Percentiles rank a stretch among this genome's conserved stretches.
phyloP scores from a whole-genome alignment of 2,888 invertebrate genomes.

The Smittia aterrima region DNA sequence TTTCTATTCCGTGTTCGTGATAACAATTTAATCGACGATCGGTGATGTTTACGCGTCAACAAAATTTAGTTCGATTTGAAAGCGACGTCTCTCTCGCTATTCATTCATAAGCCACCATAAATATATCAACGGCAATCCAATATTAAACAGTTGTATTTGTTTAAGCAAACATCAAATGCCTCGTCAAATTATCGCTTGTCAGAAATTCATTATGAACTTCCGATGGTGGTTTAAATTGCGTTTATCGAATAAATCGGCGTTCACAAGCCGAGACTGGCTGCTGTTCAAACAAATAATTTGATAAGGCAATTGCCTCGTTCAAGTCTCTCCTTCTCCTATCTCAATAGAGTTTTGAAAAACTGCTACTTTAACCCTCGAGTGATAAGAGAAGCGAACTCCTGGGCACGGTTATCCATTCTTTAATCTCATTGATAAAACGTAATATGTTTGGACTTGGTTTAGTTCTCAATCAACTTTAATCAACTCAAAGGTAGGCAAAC shows the following conservation, averaged over 20 bases:
- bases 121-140: slow-evolving; percentile 32
- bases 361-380: no score
- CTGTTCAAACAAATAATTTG: background rate
- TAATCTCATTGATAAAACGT: background rate
- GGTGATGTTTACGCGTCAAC: slow-evolving; percentile 1
- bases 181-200: background rate
- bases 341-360: no score
- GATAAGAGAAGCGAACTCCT: no score
- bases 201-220: slow-evolving; percentile 15
- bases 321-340: no score
- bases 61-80: background rate
- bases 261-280: background rate
- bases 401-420: no score
- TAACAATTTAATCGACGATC: slow-evolving; percentile 21
- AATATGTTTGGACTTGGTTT: background rate
- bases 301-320: background rate
- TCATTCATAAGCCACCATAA: slow-evolving; percentile 5
- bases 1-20: background rate
- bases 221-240: background rate
- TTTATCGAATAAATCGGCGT: background rate
- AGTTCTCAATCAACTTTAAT: background rate
- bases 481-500: no score
- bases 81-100: background rate
- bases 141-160: slow-evolving; percentile 35
- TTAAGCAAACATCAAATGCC: background rate